Evolutionary conservation across 2,888 invertebrate species (phyloP).

Genomic region (Argyra leucocephala): DNA sequence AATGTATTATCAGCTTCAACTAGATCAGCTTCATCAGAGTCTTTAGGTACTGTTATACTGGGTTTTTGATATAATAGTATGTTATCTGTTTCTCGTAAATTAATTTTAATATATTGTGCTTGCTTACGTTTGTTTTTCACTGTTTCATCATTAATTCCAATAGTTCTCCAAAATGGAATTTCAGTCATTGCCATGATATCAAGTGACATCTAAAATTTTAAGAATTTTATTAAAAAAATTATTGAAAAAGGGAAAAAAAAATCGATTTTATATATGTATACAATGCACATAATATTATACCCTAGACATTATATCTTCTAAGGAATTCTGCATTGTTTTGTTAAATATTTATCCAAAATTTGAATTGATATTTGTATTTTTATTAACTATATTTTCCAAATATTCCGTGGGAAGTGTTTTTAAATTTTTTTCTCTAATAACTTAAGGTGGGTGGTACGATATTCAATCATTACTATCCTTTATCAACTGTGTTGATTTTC

Average conservation of each 20-base stretch:
- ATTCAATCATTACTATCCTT: too few species aligned
- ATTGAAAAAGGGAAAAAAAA: background rate
- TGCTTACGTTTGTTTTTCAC: constrained; percentile 18
- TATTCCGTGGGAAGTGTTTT: too few species aligned
- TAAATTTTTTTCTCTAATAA: too few species aligned
- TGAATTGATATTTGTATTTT: background rate
- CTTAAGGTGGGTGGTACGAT: too few species aligned
- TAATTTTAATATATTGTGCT: constrained; percentile 52
- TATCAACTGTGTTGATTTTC: too few species aligned
- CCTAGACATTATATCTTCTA: constrained; percentile 2
- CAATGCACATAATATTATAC: background rate
- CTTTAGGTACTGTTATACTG: constrained; percentile 53
- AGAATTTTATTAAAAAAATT: background rate
- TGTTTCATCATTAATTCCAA: constrained; percentile 7
- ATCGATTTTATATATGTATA: background rate
- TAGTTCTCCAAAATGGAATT: background rate
- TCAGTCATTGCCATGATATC: background rate
- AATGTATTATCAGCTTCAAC: constrained; percentile 55
- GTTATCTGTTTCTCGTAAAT: constrained; percentile 59
- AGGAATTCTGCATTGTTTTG: background rate
- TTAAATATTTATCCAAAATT: background rate
- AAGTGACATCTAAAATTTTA: background rate
- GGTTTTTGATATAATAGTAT: constrained; percentile 54
- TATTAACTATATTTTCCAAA: too few species aligned
- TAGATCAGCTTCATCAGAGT: constrained; percentile 48